A percentile compares a stretch with the other conserved stretches of the same genome.
Evolutionary conservation across 2,888 invertebrate genomes (phyloP).

Genomic region (Melanchra persicariae): DNA sequence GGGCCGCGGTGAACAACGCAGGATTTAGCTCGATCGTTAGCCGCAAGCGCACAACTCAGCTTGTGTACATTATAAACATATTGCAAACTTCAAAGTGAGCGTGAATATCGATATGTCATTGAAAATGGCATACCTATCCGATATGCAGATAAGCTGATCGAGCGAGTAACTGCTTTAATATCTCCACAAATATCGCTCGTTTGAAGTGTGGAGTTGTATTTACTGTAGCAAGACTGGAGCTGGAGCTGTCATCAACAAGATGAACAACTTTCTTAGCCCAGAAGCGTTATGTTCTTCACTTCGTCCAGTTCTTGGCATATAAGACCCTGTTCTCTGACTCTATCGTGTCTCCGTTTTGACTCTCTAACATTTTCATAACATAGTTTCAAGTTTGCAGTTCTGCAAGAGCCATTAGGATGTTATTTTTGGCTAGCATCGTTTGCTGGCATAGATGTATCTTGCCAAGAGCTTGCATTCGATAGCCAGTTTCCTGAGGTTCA

Average conservation of each 20-base stretch:
- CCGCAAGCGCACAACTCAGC: conserved; percentile 43
- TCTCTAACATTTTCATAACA: neutral
- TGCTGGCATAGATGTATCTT: conserved; percentile 31
- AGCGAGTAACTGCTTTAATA: conserved; percentile 33
- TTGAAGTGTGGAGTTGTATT: conserved; percentile 7
- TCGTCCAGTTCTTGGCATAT: neutral
- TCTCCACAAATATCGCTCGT: conserved; percentile 14
- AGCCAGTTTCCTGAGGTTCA: neutral
- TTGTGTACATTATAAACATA: conserved; percentile 64
- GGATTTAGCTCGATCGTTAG: conserved; percentile 56
- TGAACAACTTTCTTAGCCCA: no score
- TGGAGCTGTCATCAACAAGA: no score
- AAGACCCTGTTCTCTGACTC: no score
- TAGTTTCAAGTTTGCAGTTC: conserved; percentile 15
- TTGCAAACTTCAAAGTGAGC: conserved; percentile 69
- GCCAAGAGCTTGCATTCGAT: conserved; percentile 34
- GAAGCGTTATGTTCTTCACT: neutral
- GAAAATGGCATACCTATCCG: conserved; percentile 46
- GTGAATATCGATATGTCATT: conserved; percentile 50
- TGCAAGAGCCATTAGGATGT: conserved; percentile 11
- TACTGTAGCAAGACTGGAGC: conserved; percentile 1
- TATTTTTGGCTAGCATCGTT: conserved; percentile 39
- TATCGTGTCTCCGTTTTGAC: neutral
- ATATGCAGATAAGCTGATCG: conserved; percentile 47
- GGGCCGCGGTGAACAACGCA: conserved; percentile 64